Percentiles rank a stretch among this genome's conserved stretches.
phyloP scores from a whole-genome alignment of 1,140 invertebrate genomes.

The Gonatopus flavifemur region DNA sequence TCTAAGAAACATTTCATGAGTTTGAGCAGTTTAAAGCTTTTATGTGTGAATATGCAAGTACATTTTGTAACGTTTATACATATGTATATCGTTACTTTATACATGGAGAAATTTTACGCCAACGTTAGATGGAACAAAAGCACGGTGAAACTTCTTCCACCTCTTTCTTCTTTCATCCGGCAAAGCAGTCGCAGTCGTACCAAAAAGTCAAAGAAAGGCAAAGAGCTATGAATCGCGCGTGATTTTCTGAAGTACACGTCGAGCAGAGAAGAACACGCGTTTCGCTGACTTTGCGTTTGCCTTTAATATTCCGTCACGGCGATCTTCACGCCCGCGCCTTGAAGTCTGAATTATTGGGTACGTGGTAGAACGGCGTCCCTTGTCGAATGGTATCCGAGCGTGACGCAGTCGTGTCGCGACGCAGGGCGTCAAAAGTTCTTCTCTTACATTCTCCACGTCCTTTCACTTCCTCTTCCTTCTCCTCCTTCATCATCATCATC shows the following conservation, averaged over 20 bases:
- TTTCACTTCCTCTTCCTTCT: not conserved
- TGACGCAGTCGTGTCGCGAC: no score
- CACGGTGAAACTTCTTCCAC: no score
- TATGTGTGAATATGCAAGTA: no score
- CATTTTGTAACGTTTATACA: no score
- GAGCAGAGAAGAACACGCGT: constrained; percentile 16
- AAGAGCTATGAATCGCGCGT: not conserved
- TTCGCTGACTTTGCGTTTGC: constrained; percentile 11
- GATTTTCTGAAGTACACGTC: constrained; percentile 6
- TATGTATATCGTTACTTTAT: no score
- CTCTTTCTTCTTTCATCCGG: constrained; percentile 6
- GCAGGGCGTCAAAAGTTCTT: constrained; percentile 24
- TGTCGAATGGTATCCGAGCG: constrained; percentile 42
- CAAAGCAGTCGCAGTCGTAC: not conserved
- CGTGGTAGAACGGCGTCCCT: constrained; percentile 35
- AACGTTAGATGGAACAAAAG: no score
- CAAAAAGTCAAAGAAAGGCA: not conserved
- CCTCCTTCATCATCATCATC: no score
- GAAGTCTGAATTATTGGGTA: constrained; percentile 40
- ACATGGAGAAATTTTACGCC: no score
- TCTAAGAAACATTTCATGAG: no score
- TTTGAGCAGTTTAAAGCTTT: no score
- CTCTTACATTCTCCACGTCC: not conserved
- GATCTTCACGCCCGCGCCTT: constrained; percentile 38
- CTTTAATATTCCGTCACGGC: constrained; percentile 35